Base-by-base conservation (phyloP, 1,140 invertebrate genomes). In the Drosophila oshimai region DNA sequence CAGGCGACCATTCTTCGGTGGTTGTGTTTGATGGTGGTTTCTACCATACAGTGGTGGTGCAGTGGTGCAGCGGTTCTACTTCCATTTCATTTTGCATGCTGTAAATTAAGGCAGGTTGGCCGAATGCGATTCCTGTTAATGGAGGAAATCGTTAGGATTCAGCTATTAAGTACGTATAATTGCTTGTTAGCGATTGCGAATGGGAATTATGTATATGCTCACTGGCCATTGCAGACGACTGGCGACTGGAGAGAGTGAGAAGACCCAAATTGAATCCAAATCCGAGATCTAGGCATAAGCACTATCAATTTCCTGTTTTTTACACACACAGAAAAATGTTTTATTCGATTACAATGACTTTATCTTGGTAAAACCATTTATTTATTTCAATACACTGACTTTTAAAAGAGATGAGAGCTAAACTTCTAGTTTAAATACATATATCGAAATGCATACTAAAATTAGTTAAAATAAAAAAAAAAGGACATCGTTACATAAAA, bases 1-100 rank as follows among this genome's bases (percentile, higher is more conserved):
- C 81, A 58, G 79, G 81, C 33, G 53, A 58, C 39, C 64, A 46
- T 68, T 50, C 62, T 67, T 51, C 45, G 29, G 31, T 74, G 55
- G 44, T 22, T 22, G 36, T 44, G 53, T 24, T 37, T 62, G 46
- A 29, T 39, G 60, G 55, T 61, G 67, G 44, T 36, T 49, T 62
- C 9, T 18, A 20, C n/a, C n/a, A n/a, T n/a, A n/a, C n/a, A n/a
- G n/a, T n/a, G n/a, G n/a, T n/a, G n/a, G n/a, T n/a, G 61, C 24
- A 45, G 51, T 41, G 33, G 26, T 44, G 39, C 24, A 31, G 49
- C 20, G 18, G 31, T 72, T 73, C 71, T 74, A 74, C 61, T 80
- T 84, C 81, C 77, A 75, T 86, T 84, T 84, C 75, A 61, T 80
- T 84, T 87, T 87, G 81, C 80, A 84, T 84, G 80, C 70, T 76